These are phyloP conservation scores for Grus americana DNA, from an alignment of 2,113 vertebrate genomes.

Conservation along the genomic window DNA sequence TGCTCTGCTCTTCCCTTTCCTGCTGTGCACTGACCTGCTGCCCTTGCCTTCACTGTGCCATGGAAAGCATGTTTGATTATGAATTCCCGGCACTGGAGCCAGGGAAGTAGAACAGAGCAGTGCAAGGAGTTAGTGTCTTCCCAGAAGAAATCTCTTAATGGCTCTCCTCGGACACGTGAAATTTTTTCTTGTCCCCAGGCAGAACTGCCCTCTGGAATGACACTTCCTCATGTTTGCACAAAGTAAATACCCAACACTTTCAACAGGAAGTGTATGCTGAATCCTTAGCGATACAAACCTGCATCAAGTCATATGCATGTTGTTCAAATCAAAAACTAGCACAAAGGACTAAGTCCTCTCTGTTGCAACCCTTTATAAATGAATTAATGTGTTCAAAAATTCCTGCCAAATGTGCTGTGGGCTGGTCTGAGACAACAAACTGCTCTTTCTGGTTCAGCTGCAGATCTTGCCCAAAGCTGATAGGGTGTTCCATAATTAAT, in stretches of 20 bases:
- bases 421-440: not conserved
- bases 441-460: slow-evolving; percentile 22
- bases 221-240: not conserved
- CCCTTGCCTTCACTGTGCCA: not conserved
- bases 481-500: not conserved
- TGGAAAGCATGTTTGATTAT: not conserved
- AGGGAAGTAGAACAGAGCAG: not conserved
- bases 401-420: not conserved
- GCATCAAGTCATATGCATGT: rapidly evolving
- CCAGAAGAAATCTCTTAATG: not conserved
- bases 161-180: not conserved
- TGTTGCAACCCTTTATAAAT: not conserved
- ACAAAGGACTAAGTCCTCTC: not conserved
- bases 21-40: slow-evolving; percentile 41
- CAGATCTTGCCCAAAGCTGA: not conserved
- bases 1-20: not conserved
- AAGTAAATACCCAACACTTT: not conserved
- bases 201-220: not conserved
- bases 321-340: not conserved
- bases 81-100: not conserved
- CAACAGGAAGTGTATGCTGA: not conserved
- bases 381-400: not conserved
- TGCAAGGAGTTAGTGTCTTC: not conserved
- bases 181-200: not conserved
- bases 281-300: not conserved